These are phyloP conservation scores for Cardiocondyla obscurior DNA, from an alignment of 1,140 invertebrate species.

Conservation along the genomic window DNA sequence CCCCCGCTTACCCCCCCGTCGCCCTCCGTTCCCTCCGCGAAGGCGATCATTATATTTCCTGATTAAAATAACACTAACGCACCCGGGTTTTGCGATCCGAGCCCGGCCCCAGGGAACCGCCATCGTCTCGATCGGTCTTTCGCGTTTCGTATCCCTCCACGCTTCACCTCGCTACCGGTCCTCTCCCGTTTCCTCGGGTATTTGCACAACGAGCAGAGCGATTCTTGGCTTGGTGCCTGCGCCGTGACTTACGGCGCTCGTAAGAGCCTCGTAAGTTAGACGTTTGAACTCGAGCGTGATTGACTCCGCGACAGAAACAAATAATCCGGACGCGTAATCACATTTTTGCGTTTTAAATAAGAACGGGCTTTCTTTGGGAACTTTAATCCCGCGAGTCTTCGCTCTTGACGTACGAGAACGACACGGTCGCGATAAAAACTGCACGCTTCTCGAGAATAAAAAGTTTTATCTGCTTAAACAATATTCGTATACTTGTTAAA, in stretches of 20 bases:
- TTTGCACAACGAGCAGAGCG: conserved; percentile 42
- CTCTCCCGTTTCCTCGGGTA: conserved; percentile 28
- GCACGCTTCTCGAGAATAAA: background rate
- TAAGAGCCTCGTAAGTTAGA: conserved; percentile 63
- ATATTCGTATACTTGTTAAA: background rate
- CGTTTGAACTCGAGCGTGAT: conserved; percentile 59
- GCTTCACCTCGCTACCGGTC: conserved; percentile 13
- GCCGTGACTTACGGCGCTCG: conserved; percentile 36
- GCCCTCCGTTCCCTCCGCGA: conserved; percentile 14
- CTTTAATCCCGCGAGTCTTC: background rate
- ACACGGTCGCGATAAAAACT: background rate
- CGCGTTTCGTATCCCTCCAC: conserved; percentile 36
- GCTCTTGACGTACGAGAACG: background rate
- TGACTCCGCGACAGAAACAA: conserved; percentile 54
- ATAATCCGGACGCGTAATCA: conserved; percentile 18
- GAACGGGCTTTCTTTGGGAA: background rate
- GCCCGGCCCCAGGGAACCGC: conserved; percentile 23
- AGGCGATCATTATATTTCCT: conserved; percentile 71
- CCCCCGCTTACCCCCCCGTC: conserved; percentile 48
- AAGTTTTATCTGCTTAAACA: background rate
- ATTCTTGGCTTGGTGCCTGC: conserved; percentile 66
- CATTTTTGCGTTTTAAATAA: background rate
- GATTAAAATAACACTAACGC: conserved; percentile 71
- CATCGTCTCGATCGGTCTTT: conserved; percentile 32
- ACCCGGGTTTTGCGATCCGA: conserved; percentile 44